Conservation (phyloP, 2,888 invertebrate species). For the Hylaea fasciaria region DNA sequence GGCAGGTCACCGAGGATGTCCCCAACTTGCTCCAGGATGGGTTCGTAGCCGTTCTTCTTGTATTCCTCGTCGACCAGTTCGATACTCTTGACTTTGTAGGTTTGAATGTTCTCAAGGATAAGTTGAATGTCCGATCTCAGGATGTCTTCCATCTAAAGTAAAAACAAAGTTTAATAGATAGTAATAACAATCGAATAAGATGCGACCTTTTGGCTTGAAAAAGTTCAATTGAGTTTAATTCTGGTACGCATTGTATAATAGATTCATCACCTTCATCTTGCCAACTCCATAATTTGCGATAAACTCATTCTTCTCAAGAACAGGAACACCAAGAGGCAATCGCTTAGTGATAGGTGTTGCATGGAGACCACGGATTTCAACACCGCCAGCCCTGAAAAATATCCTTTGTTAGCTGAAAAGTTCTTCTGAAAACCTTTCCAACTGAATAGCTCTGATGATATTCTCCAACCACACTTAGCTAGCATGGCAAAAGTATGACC, state of each 20-base stretch:
- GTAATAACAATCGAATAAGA: too few relatives aligned
- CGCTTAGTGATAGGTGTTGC: conserved; percentile 90
- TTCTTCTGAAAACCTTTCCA: too few relatives aligned
- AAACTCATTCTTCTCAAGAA: conserved; percentile 91
- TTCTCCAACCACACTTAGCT: too few relatives aligned
- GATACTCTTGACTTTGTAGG: conserved; percentile 85
- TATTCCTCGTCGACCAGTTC: conserved; percentile 83
- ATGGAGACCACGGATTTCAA: conserved; percentile 90
- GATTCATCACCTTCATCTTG: conserved; percentile 66
- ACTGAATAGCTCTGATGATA: neutral
- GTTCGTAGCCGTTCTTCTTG: conserved; percentile 72
- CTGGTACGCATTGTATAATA: neutral
- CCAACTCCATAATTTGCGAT: conserved; percentile 84
- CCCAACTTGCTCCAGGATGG: conserved; percentile 83
- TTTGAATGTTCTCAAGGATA: conserved; percentile 88
- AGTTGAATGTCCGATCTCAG: conserved; percentile 88
- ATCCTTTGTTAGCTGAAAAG: conserved; percentile 13
- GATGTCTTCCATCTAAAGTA: conserved; percentile 74
- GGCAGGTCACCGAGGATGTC: conserved; percentile 88
- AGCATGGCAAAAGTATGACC: too few relatives aligned
- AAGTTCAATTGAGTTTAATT: too few relatives aligned
- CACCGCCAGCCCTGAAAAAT: conserved; percentile 87
- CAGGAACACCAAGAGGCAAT: conserved; percentile 88
- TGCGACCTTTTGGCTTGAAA: too few relatives aligned
- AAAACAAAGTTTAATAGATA: too few relatives aligned